These are phyloP conservation scores for Lophotriccus pileatus DNA, from an alignment of 2,797 vertebrate genomes.

Conservation along the genomic window DNA sequence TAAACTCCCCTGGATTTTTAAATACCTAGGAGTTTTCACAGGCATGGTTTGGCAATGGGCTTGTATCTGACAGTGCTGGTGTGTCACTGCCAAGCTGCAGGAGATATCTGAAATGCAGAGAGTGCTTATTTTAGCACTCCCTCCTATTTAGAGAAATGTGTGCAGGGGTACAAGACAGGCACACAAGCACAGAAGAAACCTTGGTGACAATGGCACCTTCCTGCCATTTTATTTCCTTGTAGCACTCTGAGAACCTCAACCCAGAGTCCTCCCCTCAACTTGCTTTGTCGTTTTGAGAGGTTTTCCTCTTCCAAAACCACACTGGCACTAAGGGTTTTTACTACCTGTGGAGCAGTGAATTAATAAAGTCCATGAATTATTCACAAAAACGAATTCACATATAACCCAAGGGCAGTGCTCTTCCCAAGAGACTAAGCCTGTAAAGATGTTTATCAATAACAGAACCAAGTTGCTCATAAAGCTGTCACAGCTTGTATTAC, in stretches of 20 bases:
- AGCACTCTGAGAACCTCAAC: background rate
- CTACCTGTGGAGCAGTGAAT: conserved; percentile 39
- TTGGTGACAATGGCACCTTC: background rate
- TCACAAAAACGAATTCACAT: conserved; percentile 39
- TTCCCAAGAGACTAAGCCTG: background rate
- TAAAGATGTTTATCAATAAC: conserved; percentile 55
- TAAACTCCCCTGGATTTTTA: background rate
- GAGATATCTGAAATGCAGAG: background rate
- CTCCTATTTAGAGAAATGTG: background rate
- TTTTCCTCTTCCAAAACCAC: background rate
- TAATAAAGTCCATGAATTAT: conserved; percentile 61
- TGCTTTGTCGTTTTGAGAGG: background rate
- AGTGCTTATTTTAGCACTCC: background rate
- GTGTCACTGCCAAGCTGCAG: background rate
- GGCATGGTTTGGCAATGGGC: fast-evolving
- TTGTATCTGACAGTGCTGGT: background rate
- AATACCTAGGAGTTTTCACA: background rate
- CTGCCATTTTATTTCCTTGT: background rate
- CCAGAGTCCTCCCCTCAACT: background rate
- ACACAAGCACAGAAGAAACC: background rate
- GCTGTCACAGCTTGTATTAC: conserved; percentile 3
- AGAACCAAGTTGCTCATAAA: conserved; percentile 29
- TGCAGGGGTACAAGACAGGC: background rate
- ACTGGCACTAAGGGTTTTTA: background rate
- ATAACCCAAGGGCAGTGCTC: conserved; percentile 18